Evolutionary conservation across 2,888 invertebrate species (phyloP).

Genomic region (Noctuana brunneofusca): DNA sequence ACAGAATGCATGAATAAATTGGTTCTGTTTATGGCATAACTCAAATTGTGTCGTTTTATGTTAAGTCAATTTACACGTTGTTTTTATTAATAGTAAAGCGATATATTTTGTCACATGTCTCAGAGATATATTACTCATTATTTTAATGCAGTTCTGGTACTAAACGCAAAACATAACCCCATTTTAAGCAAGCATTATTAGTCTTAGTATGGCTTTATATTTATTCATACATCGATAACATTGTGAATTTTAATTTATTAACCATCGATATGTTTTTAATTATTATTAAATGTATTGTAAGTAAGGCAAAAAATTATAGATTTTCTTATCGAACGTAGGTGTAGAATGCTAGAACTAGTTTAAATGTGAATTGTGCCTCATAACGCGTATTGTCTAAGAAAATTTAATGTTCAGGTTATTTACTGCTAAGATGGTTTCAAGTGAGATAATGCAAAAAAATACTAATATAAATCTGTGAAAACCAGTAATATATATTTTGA

Average conservation of each 20-base stretch:
- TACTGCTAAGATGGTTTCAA: background rate
- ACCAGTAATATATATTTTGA: too few relatives aligned
- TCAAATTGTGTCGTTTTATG: too few relatives aligned
- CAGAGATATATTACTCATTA: too few relatives aligned
- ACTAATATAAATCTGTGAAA: too few relatives aligned
- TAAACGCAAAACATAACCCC: background rate
- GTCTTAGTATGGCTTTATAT: background rate
- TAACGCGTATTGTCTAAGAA: constrained; percentile 50
- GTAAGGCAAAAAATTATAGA: background rate
- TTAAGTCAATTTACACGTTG: too few relatives aligned
- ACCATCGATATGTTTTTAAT: background rate
- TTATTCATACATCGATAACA: constrained; percentile 16
- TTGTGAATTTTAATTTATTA: constrained; percentile 9
- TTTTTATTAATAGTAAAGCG: too few relatives aligned
- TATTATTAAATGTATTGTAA: background rate
- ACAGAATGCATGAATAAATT: too few relatives aligned
- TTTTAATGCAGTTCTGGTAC: too few relatives aligned
- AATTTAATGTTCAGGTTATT: constrained; percentile 33
- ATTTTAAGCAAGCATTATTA: background rate
- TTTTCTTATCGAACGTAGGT: constrained; percentile 44
- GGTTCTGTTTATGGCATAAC: too few relatives aligned
- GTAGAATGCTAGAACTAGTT: constrained; percentile 75
- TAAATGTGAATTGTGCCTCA: constrained; percentile 77
- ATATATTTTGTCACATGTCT: too few relatives aligned
- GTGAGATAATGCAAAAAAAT: background rate